These are phyloP conservation scores for Eulemur albifrons DNA, from an alignment of 2,797 vertebrate species.

Conservation along the genomic window DNA sequence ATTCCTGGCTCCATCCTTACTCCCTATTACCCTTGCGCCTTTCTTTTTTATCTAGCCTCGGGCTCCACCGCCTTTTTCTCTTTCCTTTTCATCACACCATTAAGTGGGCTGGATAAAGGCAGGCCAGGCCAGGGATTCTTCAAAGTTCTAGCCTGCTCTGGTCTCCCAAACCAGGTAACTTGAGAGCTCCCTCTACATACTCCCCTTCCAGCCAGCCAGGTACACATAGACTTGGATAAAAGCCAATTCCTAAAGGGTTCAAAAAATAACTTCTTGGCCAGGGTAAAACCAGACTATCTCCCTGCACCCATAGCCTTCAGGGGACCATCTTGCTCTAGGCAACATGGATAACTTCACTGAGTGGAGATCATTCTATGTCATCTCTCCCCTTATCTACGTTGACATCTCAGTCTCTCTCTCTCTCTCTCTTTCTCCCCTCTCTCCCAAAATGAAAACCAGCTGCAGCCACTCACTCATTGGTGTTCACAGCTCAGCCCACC, in stretches of 20 bases:
- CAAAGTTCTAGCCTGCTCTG: slow-evolving; percentile 32
- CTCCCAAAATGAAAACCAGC: slow-evolving; percentile 87
- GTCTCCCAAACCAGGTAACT: slow-evolving; percentile 56
- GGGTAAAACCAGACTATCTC: slow-evolving; percentile 35
- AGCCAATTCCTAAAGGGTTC: slow-evolving; percentile 51
- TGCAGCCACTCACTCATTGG: slow-evolving; percentile 85
- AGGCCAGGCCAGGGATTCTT: slow-evolving; percentile 42
- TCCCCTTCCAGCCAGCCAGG: slow-evolving; percentile 48
- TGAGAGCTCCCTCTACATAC: slow-evolving; percentile 22
- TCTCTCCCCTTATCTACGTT: not conserved
- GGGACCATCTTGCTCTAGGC: not conserved
- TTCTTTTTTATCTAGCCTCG: not conserved
- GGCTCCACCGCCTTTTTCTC: not conserved
- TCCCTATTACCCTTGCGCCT: not conserved
- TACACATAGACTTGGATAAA: slow-evolving; percentile 54
- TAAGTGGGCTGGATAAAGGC: slow-evolving; percentile 35
- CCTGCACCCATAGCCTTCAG: not conserved
- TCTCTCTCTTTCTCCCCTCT: slow-evolving; percentile 25
- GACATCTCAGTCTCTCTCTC: not conserved
- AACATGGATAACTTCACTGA: not conserved
- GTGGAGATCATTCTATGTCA: not conserved
- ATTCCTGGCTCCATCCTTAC: not conserved
- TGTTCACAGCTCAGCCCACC: slow-evolving; percentile 86
- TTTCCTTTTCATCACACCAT: not conserved
- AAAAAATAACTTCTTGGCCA: slow-evolving; percentile 23